phyloP scores from a whole-genome alignment of 1,140 invertebrate species.

The Prorops nasuta region DNA sequence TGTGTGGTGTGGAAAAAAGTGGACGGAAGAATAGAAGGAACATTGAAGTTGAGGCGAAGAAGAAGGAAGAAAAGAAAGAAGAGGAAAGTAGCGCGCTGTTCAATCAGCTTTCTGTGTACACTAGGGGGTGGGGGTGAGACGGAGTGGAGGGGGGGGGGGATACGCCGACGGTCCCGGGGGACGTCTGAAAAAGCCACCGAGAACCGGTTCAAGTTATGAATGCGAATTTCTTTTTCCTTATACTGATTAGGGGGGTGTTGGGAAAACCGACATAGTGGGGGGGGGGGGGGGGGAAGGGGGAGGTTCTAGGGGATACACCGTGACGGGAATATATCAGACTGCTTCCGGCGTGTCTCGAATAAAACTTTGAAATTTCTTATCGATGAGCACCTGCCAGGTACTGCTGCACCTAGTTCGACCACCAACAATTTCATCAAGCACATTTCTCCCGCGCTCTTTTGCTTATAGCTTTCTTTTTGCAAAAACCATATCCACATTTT shows the following conservation, averaged over 20 bases:
- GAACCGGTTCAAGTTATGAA: slow-evolving; percentile 39
- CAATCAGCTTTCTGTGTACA: slow-evolving; percentile 24
- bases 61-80: neutral
- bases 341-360: slow-evolving; percentile 44
- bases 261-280: slow-evolving; percentile 16
- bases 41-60: neutral
- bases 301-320: too few relatives aligned
- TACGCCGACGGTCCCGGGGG: too few relatives aligned
- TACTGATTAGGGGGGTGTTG: slow-evolving; percentile 34
- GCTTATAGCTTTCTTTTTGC: too few relatives aligned
- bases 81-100: neutral
- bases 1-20: too few relatives aligned
- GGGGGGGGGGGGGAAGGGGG: slow-evolving; percentile 10
- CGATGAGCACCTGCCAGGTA: too few relatives aligned
- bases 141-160: neutral
- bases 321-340: slow-evolving; percentile 48
- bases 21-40: neutral
- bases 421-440: too few relatives aligned
- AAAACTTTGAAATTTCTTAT: slow-evolving; percentile 22
- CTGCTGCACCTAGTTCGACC: too few relatives aligned
- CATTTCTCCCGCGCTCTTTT: too few relatives aligned
- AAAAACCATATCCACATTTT: too few relatives aligned
- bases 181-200: too few relatives aligned
- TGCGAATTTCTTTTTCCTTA: slow-evolving; percentile 39
- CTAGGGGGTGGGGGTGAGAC: slow-evolving; percentile 10